These are phyloP conservation scores for Galaxea fascicularis DNA, from an alignment of 92 coral and sea anemone genomes.

Conservation along the genomic window DNA sequence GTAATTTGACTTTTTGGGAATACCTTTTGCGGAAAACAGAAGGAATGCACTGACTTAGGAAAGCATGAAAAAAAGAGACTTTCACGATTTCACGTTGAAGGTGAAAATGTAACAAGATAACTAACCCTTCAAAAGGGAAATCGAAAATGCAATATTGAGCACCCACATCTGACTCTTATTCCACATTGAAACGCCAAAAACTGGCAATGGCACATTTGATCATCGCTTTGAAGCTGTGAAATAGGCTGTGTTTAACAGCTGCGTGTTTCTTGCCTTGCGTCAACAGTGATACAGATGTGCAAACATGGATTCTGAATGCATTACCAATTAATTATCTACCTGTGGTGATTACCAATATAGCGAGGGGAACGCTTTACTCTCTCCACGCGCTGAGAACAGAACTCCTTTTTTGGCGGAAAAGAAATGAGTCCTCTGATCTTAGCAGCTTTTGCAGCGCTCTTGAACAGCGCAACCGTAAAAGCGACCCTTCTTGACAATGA, in stretches of 20 bases:
- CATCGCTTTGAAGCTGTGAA: not conserved
- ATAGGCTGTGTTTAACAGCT: constrained; percentile 6
- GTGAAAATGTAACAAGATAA: no score
- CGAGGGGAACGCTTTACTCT: not conserved
- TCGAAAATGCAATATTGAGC: no score
- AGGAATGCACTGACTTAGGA: not conserved
- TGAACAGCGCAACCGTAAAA: not conserved
- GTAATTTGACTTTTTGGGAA: not conserved
- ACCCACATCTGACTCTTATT: no score
- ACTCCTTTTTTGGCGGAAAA: not conserved
- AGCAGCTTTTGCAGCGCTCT: not conserved
- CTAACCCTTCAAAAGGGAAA: no score
- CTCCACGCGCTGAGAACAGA: not conserved
- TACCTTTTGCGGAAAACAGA: not conserved
- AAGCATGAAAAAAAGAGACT: no score
- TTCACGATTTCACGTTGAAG: no score
- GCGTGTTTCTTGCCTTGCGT: not conserved
- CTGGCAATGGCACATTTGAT: not conserved
- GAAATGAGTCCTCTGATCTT: not conserved
- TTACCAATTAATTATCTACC: constrained; percentile 5
- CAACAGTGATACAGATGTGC: constrained; percentile 18
- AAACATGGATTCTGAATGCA: not conserved
- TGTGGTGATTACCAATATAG: constrained; percentile 1
- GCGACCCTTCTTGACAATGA: constrained; percentile 69
- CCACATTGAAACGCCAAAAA: not conserved